A percentile compares a stretch with the other conserved stretches of the same genome.
phyloP scores from a whole-genome alignment of 2,888 invertebrate species.

The Drosophila rellima region DNA sequence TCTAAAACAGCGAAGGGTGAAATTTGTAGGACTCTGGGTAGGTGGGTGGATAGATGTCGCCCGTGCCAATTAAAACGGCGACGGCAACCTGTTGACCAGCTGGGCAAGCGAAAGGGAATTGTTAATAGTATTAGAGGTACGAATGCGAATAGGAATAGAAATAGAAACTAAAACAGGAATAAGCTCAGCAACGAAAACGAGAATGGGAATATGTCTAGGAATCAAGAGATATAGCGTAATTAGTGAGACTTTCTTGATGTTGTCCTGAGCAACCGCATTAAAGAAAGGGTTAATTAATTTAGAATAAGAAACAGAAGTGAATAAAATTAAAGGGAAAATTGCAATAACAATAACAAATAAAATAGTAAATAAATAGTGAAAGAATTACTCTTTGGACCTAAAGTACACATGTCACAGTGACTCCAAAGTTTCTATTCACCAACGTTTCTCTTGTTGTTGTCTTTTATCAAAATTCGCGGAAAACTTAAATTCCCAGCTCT shows the following conservation, averaged over 20 bases:
- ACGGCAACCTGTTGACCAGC: conserved; percentile 55
- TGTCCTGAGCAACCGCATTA: too few relatives aligned
- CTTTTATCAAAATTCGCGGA: too few relatives aligned
- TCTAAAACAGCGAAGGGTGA: background rate
- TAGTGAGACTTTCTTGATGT: background rate
- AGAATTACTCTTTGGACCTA: too few relatives aligned
- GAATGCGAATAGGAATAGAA: conserved; percentile 1
- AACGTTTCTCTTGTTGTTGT: too few relatives aligned
- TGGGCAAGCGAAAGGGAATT: conserved; percentile 17
- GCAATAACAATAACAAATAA: too few relatives aligned
- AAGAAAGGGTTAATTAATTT: too few relatives aligned
- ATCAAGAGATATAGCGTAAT: background rate
- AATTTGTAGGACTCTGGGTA: background rate
- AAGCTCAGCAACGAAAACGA: background rate
- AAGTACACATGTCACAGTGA: too few relatives aligned
- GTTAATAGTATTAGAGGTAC: background rate
- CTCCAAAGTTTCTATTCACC: too few relatives aligned
- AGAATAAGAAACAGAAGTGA: too few relatives aligned
- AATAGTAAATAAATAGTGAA: too few relatives aligned
- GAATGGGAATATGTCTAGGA: background rate
- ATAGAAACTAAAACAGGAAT: conserved; percentile 12
- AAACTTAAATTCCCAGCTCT: too few relatives aligned
- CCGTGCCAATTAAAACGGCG: conserved; percentile 43
- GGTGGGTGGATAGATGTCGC: background rate
- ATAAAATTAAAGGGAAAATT: too few relatives aligned